Base-by-base conservation (phyloP, 2,113 vertebrate genomes). In the Clupea harengus region DNA sequence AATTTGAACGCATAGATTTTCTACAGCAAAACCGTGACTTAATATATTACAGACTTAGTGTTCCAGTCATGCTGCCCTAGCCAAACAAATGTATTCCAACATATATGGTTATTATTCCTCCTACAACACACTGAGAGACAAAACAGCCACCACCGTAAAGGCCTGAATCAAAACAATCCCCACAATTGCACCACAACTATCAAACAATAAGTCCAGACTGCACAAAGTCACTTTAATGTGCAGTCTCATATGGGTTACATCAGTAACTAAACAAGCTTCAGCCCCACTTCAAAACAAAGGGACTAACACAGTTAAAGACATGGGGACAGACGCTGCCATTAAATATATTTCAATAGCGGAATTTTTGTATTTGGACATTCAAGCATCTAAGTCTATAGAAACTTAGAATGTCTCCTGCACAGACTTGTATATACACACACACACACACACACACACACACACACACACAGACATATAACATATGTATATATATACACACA, bases 181-280 rank as follows among this genome's bases (percentile, higher is more conserved):
- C 72, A 78, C 64, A 72, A 72, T 15, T 72, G 64, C 25, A 72
- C 64, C 64, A 72, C 72, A 78, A 17, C 28, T 78, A 28, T 17
- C 72, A 78, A 78, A 78, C 72, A 78, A 78, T 78, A 78, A 78
- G 28, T 13, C 28, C 28, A 64, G 72, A 5, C 72, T 39, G 64
- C 64, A 32, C 8, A 72, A 9, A 72, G 64, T 28, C 32, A 28
- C 64, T 32, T 8, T 64, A 64, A 22, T 25, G 60, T n/a, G 60
- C n/a, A 25, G 7, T 25, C 20, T 64, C 60, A 64, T 64, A 64
- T 64, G 60, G 60, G 20, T 64, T 64, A 64, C 7, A 64, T 64
- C 60, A 64, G 22, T 6, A 6, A n/a, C 6, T 25, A n/a, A 64
- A 25, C 60, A n/a, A 8, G 32, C 4, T 5, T 17, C 72, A 78